These are phyloP conservation scores for Acleris cristana DNA, from an alignment of 2,888 invertebrate genomes.

Conservation along the genomic window DNA sequence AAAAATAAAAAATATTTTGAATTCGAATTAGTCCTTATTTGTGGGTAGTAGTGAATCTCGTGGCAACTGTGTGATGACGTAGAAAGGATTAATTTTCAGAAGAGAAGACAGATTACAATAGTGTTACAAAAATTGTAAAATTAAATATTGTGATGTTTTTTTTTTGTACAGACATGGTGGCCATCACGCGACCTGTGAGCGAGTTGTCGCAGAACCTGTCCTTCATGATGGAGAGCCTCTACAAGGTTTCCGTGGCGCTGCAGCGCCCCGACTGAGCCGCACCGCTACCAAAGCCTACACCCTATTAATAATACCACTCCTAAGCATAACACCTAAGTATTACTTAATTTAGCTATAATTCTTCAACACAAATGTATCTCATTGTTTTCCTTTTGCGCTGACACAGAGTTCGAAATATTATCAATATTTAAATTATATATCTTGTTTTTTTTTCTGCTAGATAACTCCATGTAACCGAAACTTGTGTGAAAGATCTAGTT, in stretches of 20 bases:
- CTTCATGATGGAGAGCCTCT: conserved; percentile 80
- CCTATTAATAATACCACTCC: conserved; percentile 13
- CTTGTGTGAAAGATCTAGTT: too few species aligned
- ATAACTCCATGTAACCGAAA: too few species aligned
- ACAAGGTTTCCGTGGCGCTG: conserved; percentile 75
- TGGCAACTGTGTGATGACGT: too few species aligned
- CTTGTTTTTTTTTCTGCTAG: not conserved
- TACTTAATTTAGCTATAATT: not conserved
- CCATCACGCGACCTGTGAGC: conserved; percentile 75
- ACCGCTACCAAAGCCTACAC: conserved; percentile 23
- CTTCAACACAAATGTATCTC: conserved; percentile 13
- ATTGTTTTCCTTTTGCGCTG: conserved; percentile 2
- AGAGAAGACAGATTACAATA: too few species aligned
- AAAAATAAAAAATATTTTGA: too few species aligned
- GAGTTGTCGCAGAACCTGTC: conserved; percentile 77
- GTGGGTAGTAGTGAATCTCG: too few species aligned
- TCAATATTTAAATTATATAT: conserved; percentile 2
- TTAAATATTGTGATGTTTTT: not conserved
- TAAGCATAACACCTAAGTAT: conserved; percentile 6
- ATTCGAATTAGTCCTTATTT: too few species aligned
- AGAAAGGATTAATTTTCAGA: too few species aligned
- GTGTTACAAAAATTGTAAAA: not conserved
- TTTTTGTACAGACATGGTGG: conserved; percentile 71
- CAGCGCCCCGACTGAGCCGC: conserved; percentile 63
- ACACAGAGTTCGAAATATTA: too few species aligned